Base-by-base conservation (phyloP, 2,888 invertebrate genomes). In the Drosophila peninsularis region DNA sequence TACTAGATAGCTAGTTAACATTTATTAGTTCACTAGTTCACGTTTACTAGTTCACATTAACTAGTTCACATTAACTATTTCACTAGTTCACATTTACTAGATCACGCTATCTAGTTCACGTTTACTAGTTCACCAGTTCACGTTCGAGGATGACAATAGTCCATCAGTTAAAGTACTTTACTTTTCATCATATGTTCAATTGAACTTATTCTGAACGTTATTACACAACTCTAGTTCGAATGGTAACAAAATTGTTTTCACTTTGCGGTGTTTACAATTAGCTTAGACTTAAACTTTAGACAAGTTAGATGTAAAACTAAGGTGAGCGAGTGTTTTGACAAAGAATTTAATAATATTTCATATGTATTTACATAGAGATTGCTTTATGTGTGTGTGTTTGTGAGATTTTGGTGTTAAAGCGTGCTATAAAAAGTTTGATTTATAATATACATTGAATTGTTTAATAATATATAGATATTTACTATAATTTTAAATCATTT, bases 391-490 rank as follows among this genome's bases (percentile, higher is more conserved):
- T 39, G 13, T 54, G 41, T 54, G 42, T 54, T 7, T 54, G 54
- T 71, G 73, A 67, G 62, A 34, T 58, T 50, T 50, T 42, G 77
- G 78, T 62, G 47, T 65, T 57, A 67, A 83, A 82, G 82, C 85
- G 89, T 89, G 89, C 82, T 82, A 80, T 69, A 45, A 24, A 37
- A 60, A 71, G 41, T 57, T 73, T 56, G 42, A 56, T 75, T 62
- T 44, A 14, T 57, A 77, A 75, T 78, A 65, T 79, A 80, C 52
- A 69, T 58, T 70, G 54, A 73, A 62, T 73, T 19, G 44, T 74
- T 61, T 45, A 10, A 17, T 17, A 14, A 17, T 52, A 37, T 52
- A 44, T 32, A 37, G 21, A 55, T 32, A 24, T 14, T 34, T 44
- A 24, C 9, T 36, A 34, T 44, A 24, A 4, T 19, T 30, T 36